Evolutionary conservation across 2,113 vertebrate species (phyloP), one percentile per base, ranked within the genome.

Genomic region (Thomomys bottae): DNA sequence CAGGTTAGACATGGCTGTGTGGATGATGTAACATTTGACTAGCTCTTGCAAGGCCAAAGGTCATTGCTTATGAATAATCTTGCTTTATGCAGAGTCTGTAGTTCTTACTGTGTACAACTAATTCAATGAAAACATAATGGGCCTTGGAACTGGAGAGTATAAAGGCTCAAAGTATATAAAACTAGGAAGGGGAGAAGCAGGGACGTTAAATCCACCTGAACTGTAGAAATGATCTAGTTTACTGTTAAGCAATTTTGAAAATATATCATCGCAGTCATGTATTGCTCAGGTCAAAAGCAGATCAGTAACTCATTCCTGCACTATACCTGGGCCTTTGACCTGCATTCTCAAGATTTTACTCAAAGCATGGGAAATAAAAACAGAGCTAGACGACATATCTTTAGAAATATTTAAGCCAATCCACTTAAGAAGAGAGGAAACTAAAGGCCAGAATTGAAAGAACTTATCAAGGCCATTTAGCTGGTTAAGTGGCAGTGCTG

Each of bases 31-130:
- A 89, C 34, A 68, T 36, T 40, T 66, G 77, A 72, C 23, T 59
- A 17, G 32, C 87, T 64, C 64, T 91, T 57, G 75, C 20, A 36
- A 66, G 61, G 11, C 15, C 66, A 84, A 36, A 54, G 26, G 49
- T 72, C 38, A 77, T 24, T 84, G 34, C 83, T 91, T 21, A 67
- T 42, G 34, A 73, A 21, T 82, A 72, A 92, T 80, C 84, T 80
- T 28, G 23, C 95, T 80, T 90, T 54, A 80, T 57, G 2, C 6
- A 61, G 59, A 66, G 32, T 28, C 15, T 71, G 26, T 7, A 1
- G n/a, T 73, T 80, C 59, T 45, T 26, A 84, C 10, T 45, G 32
- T 32, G 61, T 11, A 30, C 49, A 49, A 86, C 57, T 42, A 79
- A 81, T 30, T 70, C 61, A 42, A 10, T 66, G 70, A 38, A 87